phyloP scores from a whole-genome alignment of 2,888 invertebrate genomes.

The Operophtera brumata region DNA sequence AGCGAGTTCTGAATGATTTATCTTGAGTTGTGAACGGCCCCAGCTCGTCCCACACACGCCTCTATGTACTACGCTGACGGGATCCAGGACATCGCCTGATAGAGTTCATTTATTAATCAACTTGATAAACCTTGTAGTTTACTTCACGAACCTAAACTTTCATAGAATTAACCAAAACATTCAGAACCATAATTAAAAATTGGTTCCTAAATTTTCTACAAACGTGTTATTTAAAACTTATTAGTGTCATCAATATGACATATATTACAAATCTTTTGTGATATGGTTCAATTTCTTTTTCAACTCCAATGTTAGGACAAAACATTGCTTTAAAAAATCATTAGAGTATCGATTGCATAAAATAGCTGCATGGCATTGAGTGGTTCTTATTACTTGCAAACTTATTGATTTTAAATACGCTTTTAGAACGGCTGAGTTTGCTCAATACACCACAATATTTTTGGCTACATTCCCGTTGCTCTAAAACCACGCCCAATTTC shows the following conservation, averaged over 20 bases:
- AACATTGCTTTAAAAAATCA: conserved; percentile 6
- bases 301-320: not conserved
- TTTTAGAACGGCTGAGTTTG: not conserved
- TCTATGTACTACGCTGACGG: conserved; percentile 16
- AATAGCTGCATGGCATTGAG: conserved; percentile 19
- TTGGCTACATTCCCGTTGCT: not conserved
- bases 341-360: conserved; percentile 15
- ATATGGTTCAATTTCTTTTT: too few relatives aligned
- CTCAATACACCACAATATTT: not conserved
- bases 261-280: too few relatives aligned
- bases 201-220: too few relatives aligned
- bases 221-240: too few relatives aligned
- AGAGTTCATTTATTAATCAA: conserved; percentile 19
- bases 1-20: conserved; percentile 36
- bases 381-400: not conserved
- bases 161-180: not conserved
- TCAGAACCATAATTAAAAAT: too few relatives aligned
- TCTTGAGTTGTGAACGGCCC: conserved; percentile 23
- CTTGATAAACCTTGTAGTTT: not conserved
- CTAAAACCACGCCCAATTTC: not conserved
- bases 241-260: too few relatives aligned
- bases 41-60: conserved; percentile 10
- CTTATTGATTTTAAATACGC: not conserved
- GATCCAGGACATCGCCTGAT: conserved; percentile 25
- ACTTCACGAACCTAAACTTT: not conserved